Evolutionary conservation across 2,797 vertebrate genomes (phyloP), one percentile per base, ranked within the genome.

Genomic region (Mormyrops attenuatus): DNA sequence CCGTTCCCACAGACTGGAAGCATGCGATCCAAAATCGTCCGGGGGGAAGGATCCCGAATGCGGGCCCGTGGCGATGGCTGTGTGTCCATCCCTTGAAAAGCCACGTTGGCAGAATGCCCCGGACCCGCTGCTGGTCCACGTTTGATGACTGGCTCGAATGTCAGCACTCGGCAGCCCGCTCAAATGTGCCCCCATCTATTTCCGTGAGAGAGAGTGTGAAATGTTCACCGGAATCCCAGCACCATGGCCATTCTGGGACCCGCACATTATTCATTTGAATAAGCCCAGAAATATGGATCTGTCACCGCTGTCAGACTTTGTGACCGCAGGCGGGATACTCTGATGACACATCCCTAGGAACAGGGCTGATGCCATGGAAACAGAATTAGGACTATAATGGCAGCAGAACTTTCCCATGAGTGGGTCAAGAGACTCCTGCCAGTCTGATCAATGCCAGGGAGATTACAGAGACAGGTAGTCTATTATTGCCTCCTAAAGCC

Each of bases 261-360:
- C 22, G 20, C 41, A 13, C 44, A 85, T 49, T 52, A 85, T 85
- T 85, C 82, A 85, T 85, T 50, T 85, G 44, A 85, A 85, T 52
- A 15, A 85, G 49, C 22, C 47, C 44, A 15, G 82, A 85, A 84
- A 85, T 52, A 85, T 49, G 47, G 82, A 52, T 85, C 82, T 85
- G 82, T 85, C 82, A 85, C 47, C n/a, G 82, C 47, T 50, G 82
- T 26, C 22, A 85, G 82, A 85, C n/a, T 85, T 49, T 85, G 20
- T 52, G 22, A 52, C 82, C 44, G 47, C 20, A 52, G 82, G 82
- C 22, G 44, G n/a, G 82, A 85, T 47, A 47, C n/a, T 85, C 82
- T 26, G 49, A 49, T 84, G 80, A 84, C 41, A 82, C 77, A 44
- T 82, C 44, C 77, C 47, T 26, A 53, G 47, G 47, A 52, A 87